Percentiles rank a stretch among this genome's conserved stretches.
phyloP scores from a whole-genome alignment of 2,888 invertebrate species.

The Coelopa pilipes region DNA sequence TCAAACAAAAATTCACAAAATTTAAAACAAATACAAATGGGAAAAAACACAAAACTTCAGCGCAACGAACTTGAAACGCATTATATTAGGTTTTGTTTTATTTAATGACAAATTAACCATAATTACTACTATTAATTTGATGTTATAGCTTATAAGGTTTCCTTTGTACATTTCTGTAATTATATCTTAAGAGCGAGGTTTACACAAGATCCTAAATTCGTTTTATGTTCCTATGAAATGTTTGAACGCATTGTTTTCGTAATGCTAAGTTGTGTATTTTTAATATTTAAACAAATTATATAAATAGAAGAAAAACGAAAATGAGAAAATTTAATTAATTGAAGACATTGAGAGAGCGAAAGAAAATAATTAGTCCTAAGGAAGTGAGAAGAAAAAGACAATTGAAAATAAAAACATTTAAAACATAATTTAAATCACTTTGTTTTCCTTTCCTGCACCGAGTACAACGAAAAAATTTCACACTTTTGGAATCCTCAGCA shows the following conservation, averaged over 20 bases:
- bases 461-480: no score
- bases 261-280: constrained; percentile 38
- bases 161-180: constrained; percentile 7
- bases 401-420: constrained; percentile 26
- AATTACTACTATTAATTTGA: neutral
- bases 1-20: neutral
- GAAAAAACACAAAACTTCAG: constrained; percentile 5
- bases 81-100: neutral
- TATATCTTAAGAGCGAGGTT: constrained; percentile 8
- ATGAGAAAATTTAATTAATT: constrained; percentile 36
- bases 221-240: constrained; percentile 40
- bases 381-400: constrained; percentile 29
- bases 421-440: constrained; percentile 20
- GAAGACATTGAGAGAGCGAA: constrained; percentile 37
- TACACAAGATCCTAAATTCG: constrained; percentile 28
- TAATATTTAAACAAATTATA: constrained; percentile 21
- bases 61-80: constrained; percentile 17
- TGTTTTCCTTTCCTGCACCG: neutral
- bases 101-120: neutral
- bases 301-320: constrained; percentile 35
- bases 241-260: constrained; percentile 19
- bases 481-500: no score
- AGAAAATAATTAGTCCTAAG: constrained; percentile 32
- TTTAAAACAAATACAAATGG: neutral
- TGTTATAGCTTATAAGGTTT: constrained; percentile 1